Base-by-base conservation (phyloP, 2,113 vertebrate genomes). In the Rhabdornis inornatus region DNA sequence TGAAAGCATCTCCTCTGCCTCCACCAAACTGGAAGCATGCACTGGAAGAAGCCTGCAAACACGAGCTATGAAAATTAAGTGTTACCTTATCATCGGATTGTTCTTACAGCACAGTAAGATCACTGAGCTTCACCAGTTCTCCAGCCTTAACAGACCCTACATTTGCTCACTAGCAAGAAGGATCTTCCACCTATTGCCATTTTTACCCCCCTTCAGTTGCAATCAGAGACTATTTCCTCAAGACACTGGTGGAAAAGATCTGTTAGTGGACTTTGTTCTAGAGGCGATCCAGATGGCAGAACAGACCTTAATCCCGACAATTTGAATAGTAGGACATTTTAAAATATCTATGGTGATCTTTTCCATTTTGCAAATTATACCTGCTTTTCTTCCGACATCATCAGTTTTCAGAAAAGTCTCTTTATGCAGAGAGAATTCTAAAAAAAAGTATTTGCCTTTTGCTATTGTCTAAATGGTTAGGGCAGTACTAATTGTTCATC, bases 11-110 rank as follows among this genome's bases (percentile, higher is more conserved):
- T 69, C 35, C 27, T 81, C 42, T 49, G 37, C 45, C 59, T 61
- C 22, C 37, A 61, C 25, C 37, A 53, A 40, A 83, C 20, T 76
- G 39, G 21, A 45, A 71, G 6, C 0, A 0, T 14, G 20, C 6
- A 4, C 60, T 53, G 39, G 18, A 81, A 78, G 18, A 68, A 39
- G 30, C 15, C 57, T 76, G 49, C 57, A 78, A 81, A 55, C 33
- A 57, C 0, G 0, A 78, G 69, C 42, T 31, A 50, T 9, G 47
- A 68, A 78, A 92, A 71, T 9, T 55, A 50, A 74, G 42, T 21
- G 25, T 28, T 30, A 89, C 8, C 37, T 0, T 25, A 83, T 59
- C 30, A 39, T 35, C 1, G 0, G 35, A 35, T 35, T 47, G 11
- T 5, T 92, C 42, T 45, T 39, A 42, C 5, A 47, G 4, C 33